These are phyloP conservation scores for Sebastolobus alascanus DNA, from an alignment of 2,797 vertebrate genomes.

Conservation along the genomic window DNA sequence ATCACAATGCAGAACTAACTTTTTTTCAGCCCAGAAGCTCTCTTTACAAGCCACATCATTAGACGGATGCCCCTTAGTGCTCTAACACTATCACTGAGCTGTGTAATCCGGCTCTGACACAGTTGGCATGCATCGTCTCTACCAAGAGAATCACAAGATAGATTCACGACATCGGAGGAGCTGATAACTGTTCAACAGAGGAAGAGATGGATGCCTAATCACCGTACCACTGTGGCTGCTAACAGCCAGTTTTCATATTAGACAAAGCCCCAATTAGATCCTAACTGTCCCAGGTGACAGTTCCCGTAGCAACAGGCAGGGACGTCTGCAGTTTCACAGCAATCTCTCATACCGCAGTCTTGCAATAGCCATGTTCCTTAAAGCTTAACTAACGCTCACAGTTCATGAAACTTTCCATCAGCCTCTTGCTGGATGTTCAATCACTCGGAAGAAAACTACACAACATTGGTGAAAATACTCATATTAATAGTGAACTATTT, in stretches of 20 bases:
- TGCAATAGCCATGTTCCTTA: slow-evolving; percentile 23
- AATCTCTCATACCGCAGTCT: slow-evolving; percentile 19
- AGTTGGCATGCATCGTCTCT: slow-evolving; percentile 63
- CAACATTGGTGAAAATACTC: not conserved
- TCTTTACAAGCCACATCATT: slow-evolving; percentile 66
- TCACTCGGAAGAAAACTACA: not conserved
- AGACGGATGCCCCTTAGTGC: slow-evolving; percentile 67
- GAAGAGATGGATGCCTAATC: slow-evolving; percentile 65
- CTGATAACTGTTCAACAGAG: slow-evolving; percentile 65
- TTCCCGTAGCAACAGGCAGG: slow-evolving; percentile 54
- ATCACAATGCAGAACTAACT: slow-evolving; percentile 44
- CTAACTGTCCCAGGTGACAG: slow-evolving; percentile 62
- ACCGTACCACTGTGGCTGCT: slow-evolving; percentile 54
- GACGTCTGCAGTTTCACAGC: slow-evolving; percentile 40
- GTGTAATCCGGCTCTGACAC: slow-evolving; percentile 72
- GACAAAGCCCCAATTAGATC: slow-evolving; percentile 68
- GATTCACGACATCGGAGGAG: slow-evolving; percentile 50
- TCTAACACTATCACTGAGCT: slow-evolving; percentile 67
- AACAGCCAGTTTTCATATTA: slow-evolving; percentile 69
- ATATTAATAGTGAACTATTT: not conserved
- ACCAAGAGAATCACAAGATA: slow-evolving; percentile 62
- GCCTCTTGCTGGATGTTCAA: not conserved
- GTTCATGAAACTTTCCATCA: slow-evolving; percentile 3
- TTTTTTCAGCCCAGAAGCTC: slow-evolving; percentile 43
- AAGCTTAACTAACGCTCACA: slow-evolving; percentile 32